A percentile compares a stretch with the other conserved stretches of the same genome.
Evolutionary conservation across 2,797 vertebrate species (phyloP).

Genomic region (Eleutherodactylus coqui): DNA sequence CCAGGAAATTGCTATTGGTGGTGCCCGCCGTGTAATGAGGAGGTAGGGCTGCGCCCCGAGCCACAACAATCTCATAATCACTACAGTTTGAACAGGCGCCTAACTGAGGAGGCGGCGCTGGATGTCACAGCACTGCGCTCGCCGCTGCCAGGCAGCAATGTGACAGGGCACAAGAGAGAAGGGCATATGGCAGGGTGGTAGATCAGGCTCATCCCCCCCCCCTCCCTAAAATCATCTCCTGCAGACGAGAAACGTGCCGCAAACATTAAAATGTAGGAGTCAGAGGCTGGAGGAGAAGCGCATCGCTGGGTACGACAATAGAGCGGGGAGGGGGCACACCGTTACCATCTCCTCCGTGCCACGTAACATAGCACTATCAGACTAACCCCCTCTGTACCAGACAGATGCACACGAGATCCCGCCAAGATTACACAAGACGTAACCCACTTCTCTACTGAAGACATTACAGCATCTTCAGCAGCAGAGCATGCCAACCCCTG

Average conservation of each 20-base stretch:
- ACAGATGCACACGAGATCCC: background rate
- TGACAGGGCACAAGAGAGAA: slow-evolving; percentile 50
- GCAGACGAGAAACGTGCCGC: background rate
- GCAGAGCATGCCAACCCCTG: background rate
- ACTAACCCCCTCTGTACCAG: background rate
- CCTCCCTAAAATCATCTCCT: background rate
- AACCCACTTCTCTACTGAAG: background rate
- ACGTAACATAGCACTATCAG: background rate
- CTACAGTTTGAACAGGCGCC: slow-evolving; percentile 40
- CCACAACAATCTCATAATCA: slow-evolving; percentile 38
- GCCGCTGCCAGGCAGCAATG: slow-evolving; percentile 58
- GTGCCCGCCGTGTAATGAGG: slow-evolving; percentile 10
- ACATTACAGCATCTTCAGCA: background rate
- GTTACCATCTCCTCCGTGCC: background rate
- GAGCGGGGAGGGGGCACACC: slow-evolving; percentile 5
- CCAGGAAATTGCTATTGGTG: background rate
- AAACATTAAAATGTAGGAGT: slow-evolving; percentile 2
- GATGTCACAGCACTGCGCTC: slow-evolving; percentile 34
- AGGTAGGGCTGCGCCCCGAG: slow-evolving; percentile 17
- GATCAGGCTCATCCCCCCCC: background rate
- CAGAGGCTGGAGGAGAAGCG: background rate
- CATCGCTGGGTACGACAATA: background rate
- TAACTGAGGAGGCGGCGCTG: slow-evolving; percentile 53
- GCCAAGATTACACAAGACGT: background rate
- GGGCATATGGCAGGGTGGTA: slow-evolving; percentile 46